Evolutionary conservation across 2,797 vertebrate genomes (phyloP).

Genomic region (Halcyon smyrnensis): DNA sequence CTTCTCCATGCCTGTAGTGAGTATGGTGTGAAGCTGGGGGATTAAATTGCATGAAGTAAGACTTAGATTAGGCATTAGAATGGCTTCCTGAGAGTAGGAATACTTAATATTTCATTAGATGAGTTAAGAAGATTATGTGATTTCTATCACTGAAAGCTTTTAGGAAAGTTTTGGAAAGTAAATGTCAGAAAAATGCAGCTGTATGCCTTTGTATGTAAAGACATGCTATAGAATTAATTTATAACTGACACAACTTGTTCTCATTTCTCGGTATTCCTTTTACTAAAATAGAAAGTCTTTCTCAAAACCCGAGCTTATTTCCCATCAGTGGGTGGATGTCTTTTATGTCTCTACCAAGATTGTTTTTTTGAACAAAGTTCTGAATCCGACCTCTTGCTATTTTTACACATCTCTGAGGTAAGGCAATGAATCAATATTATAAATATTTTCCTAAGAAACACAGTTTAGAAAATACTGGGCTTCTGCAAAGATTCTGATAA

Average conservation of each 20-base stretch:
- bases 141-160: not conserved
- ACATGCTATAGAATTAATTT: not conserved
- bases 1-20: not conserved
- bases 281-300: not conserved
- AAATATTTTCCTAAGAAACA: not conserved
- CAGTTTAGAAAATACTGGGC: not conserved
- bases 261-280: not conserved
- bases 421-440: not conserved
- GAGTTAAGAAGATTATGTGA: not conserved
- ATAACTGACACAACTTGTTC: not conserved
- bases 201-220: not conserved
- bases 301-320: not conserved
- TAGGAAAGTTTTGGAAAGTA: not conserved
- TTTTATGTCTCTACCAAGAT: not conserved
- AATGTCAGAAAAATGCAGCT: not conserved
- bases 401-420: not conserved
- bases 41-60: not conserved
- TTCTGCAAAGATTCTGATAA: not conserved
- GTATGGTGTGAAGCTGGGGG: not conserved
- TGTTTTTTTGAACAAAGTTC: not conserved
- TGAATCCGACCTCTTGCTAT: not conserved
- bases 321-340: not conserved
- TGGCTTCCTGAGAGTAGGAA: not conserved
- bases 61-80: not conserved
- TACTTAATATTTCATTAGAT: conserved; percentile 18